Evolutionary conservation across 2,888 invertebrate genomes (phyloP).

Genomic region (Cryptocheilus praepositus): DNA sequence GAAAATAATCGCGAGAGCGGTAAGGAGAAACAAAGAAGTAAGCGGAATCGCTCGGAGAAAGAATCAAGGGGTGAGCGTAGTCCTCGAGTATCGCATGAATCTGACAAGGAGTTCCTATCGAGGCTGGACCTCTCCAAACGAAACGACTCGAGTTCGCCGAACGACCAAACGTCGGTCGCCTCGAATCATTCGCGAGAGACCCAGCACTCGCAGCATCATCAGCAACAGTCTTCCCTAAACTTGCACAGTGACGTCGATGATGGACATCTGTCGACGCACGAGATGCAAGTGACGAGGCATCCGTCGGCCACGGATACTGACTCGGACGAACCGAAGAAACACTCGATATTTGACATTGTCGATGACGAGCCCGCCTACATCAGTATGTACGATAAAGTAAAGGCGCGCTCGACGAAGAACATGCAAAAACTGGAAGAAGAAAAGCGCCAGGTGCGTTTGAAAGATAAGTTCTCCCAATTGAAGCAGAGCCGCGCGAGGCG

Average conservation of each 20-base stretch:
- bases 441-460: conserved; percentile 84
- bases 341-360: conserved; percentile 93
- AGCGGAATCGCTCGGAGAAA: conserved; percentile 59
- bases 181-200: conserved; percentile 62
- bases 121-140: conserved; percentile 66
- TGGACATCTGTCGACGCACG: conserved; percentile 66
- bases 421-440: conserved; percentile 95
- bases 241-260: conserved; percentile 70
- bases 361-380: conserved; percentile 93
- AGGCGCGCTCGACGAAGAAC: conserved; percentile 94
- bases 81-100: conserved; percentile 68
- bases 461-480: conserved; percentile 91
- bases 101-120: conserved; percentile 70
- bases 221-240: conserved; percentile 60
- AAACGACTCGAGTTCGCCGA: conserved; percentile 60
- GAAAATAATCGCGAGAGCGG: conserved; percentile 66
- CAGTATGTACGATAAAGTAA: conserved; percentile 98
- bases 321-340: conserved; percentile 90
- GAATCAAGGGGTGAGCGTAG: conserved; percentile 67
- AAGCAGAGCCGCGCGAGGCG: conserved; percentile 92
- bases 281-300: conserved; percentile 67
- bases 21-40: conserved; percentile 68
- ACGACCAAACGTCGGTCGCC: conserved; percentile 54
- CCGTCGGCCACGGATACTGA: conserved; percentile 77
- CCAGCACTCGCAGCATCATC: conserved; percentile 53